Evolutionary conservation across 2,113 vertebrate genomes (phyloP), one percentile per base, ranked within the genome.

Genomic region (Microcebus griseorufus): DNA sequence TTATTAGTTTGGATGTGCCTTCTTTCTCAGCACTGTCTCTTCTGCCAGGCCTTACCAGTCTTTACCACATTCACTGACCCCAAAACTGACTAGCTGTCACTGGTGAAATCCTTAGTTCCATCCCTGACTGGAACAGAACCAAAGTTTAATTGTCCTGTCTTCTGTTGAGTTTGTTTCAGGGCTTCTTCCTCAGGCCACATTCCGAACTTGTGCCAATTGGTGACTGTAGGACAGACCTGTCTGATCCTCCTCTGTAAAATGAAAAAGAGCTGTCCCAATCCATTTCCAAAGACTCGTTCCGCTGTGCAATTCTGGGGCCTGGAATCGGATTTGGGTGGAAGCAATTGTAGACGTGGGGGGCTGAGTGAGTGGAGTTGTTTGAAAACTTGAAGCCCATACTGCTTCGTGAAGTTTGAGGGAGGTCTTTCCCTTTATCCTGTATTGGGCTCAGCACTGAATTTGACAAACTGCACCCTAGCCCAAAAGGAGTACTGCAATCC

Each of bases 301-400:
- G 27, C 39, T 58, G n/a, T 75, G 16, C 37, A 76, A 70, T 86
- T 92, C 39, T 48, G 58, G 69, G 51, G 20, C 32, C 32, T 20
- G 3, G 12, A 83, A 39, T 39, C 65, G 34, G n/a, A 60, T 62
- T 79, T 16, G 3, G 16, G 18, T 62, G 8, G 37, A 82, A 78
- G 32, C 78, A 64, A n/a, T 25, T 39, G 22, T 27, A 72, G 51
- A 53, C 29, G 8, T 48, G 45, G 12, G 25, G 32, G 8, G 12
- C 51, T 83, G 23, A 14, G 29, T 79, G 55, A 83, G 8, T 58
- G 48, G 25, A 18, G 34, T 51, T 60, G 39, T 93, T 83, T 84
- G 86, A 64, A 91, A 97, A 69, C 34, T 75, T 23, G 80, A 96
- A 84, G 48, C 48, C 65, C 29, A 69, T 23, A 32, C 51, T 84